A percentile compares a stretch with the other conserved stretches of the same genome.
Conservation (phyloP, 2,797 vertebrate genomes). For the Rhynchotus rufescens region DNA sequence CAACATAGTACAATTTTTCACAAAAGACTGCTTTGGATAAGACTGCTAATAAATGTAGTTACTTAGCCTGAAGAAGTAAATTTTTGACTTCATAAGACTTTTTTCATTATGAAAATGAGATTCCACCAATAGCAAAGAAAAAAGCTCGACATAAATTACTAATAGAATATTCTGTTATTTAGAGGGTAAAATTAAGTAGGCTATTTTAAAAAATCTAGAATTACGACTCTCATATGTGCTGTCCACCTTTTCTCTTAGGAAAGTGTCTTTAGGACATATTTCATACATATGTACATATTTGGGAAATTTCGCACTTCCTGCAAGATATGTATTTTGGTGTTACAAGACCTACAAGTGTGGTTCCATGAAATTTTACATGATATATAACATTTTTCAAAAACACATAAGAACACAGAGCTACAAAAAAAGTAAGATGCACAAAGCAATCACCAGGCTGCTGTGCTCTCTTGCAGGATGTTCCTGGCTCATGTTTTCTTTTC, state of each 20-base stretch:
- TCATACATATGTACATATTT: slow-evolving; percentile 9
- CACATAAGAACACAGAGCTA: not conserved
- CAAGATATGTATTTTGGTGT: slow-evolving; percentile 25
- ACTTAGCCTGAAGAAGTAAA: not conserved
- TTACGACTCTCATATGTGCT: not conserved
- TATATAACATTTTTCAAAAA: not conserved
- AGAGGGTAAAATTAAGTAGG: not conserved
- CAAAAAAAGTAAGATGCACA: not conserved
- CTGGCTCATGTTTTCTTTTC: not conserved
- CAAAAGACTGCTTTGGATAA: not conserved
- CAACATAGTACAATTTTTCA: not conserved
- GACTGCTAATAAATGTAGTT: not conserved
- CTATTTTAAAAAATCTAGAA: not conserved
- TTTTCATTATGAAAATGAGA: not conserved
- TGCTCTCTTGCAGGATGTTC: not conserved
- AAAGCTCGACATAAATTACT: not conserved
- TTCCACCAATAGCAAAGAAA: not conserved
- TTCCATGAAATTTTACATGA: slow-evolving; percentile 40
- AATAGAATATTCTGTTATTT: not conserved
- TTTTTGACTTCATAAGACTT: not conserved
- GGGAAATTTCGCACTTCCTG: slow-evolving; percentile 12
- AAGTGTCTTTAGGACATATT: not conserved
- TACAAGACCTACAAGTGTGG: slow-evolving; percentile 14
- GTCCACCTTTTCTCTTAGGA: not conserved
- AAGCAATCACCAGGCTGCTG: not conserved